Percentiles rank a stretch among this genome's conserved stretches.
phyloP scores from a whole-genome alignment of 1,140 invertebrate species.

The Pinna nobilis region DNA sequence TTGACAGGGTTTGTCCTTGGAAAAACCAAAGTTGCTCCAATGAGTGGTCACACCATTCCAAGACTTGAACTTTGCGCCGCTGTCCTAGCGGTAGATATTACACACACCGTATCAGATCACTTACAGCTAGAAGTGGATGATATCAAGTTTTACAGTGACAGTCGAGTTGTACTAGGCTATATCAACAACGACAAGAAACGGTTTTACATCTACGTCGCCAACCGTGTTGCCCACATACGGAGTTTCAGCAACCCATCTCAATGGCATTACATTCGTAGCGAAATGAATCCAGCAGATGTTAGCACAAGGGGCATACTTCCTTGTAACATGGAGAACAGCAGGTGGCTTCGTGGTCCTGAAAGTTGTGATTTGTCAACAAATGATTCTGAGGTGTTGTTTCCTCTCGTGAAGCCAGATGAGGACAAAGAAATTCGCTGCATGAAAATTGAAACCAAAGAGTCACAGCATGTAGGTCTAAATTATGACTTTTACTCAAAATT shows the following conservation, averaged over 20 bases:
- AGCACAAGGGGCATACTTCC: conserved; percentile 22
- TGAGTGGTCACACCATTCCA: conserved; percentile 30
- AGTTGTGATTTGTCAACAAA: background rate
- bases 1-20: conserved; percentile 31
- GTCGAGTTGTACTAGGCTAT: conserved; percentile 33
- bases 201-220: conserved; percentile 34
- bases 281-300: conserved; percentile 36
- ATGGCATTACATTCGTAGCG: conserved; percentile 27
- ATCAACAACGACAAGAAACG: conserved; percentile 27
- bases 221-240: conserved; percentile 26
- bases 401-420: background rate
- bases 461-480: background rate
- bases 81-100: conserved; percentile 32
- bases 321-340: background rate
- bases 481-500: background rate
- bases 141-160: conserved; percentile 41
- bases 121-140: conserved; percentile 12
- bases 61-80: conserved; percentile 38
- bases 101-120: conserved; percentile 24
- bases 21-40: conserved; percentile 36
- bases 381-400: background rate
- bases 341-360: conserved; percentile 4
- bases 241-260: conserved; percentile 16
- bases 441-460: background rate
- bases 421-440: conserved; percentile 2